These are phyloP conservation scores for Calosoma granatense DNA, from an alignment of 1,140 invertebrate species.

Conservation along the genomic window DNA sequence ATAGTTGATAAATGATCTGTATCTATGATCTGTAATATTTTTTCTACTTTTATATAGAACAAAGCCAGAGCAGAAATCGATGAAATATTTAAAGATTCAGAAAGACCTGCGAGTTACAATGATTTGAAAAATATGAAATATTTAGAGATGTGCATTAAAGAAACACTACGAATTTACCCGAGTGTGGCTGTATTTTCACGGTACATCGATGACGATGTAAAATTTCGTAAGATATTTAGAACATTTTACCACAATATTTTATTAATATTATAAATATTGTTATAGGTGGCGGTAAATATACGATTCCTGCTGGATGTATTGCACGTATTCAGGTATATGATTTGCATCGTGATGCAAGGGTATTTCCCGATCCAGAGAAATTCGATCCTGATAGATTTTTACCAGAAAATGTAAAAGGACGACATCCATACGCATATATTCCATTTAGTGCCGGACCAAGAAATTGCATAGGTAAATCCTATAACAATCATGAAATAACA, in stretches of 20 bases:
- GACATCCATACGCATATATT: constrained; percentile 49
- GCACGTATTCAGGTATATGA: constrained; percentile 17
- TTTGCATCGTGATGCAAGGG: constrained; percentile 18
- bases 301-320: constrained; percentile 18
- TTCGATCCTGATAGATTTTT: constrained; percentile 71
- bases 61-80: constrained; percentile 55
- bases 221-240: too few relatives aligned
- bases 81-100: constrained; percentile 42
- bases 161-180: constrained; percentile 51
- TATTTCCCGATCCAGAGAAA: constrained; percentile 58
- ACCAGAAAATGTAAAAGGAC: constrained; percentile 35
- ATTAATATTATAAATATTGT: too few relatives aligned
- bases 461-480: constrained; percentile 54
- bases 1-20: neutral
- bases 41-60: too few relatives aligned
- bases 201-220: constrained; percentile 40
- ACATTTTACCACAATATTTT: neutral
- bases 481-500: constrained; percentile 15
- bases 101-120: constrained; percentile 39
- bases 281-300: constrained; percentile 19
- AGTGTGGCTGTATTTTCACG: constrained; percentile 56
- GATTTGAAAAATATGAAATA: constrained; percentile 53
- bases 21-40: constrained; percentile 15
- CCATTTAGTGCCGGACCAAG: constrained; percentile 65
- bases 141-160: constrained; percentile 56